Evolutionary conservation across 2,888 invertebrate species (phyloP).

Genomic region (Hydroisotoma schaefferi): DNA sequence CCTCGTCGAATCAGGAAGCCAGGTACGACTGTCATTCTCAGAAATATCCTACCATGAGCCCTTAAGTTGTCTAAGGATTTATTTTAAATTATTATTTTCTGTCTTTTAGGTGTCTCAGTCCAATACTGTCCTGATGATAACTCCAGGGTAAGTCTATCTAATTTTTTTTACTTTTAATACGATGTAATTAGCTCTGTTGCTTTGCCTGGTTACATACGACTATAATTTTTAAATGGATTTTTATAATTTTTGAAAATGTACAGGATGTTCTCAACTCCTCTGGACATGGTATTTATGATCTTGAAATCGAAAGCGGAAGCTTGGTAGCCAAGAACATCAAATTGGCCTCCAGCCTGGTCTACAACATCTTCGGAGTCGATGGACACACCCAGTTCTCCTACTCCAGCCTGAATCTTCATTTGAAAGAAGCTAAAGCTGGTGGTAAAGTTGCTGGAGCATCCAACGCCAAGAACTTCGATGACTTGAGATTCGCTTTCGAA

Average conservation of each 20-base stretch:
- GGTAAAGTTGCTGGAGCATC: constrained; percentile 43
- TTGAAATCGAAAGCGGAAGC: constrained; percentile 35
- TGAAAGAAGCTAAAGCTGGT: constrained; percentile 29
- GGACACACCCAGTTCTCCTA: constrained; percentile 44
- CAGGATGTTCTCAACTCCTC: constrained; percentile 46
- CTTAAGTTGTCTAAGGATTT: not conserved
- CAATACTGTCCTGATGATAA: constrained; percentile 39
- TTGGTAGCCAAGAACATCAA: constrained; percentile 35
- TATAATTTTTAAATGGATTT: not conserved
- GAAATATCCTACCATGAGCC: not conserved
- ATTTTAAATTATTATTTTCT: not conserved
- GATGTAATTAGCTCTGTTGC: too few species aligned
- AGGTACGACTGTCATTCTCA: constrained; percentile 3
- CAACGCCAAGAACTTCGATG: constrained; percentile 32
- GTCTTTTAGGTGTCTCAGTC: constrained; percentile 20
- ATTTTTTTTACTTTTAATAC: not conserved
- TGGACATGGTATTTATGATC: constrained; percentile 35
- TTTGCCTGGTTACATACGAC: not conserved
- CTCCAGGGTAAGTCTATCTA: constrained; percentile 38
- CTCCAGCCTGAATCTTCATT: constrained; percentile 18
- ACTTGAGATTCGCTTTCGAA: constrained; percentile 46
- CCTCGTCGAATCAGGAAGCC: constrained; percentile 38
- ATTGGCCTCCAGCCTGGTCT: constrained; percentile 34
- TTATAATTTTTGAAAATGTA: not conserved
- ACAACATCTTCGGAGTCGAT: constrained; percentile 43